phyloP scores from a whole-genome alignment of 1,140 invertebrate species.

The Pomacea maculata region DNA sequence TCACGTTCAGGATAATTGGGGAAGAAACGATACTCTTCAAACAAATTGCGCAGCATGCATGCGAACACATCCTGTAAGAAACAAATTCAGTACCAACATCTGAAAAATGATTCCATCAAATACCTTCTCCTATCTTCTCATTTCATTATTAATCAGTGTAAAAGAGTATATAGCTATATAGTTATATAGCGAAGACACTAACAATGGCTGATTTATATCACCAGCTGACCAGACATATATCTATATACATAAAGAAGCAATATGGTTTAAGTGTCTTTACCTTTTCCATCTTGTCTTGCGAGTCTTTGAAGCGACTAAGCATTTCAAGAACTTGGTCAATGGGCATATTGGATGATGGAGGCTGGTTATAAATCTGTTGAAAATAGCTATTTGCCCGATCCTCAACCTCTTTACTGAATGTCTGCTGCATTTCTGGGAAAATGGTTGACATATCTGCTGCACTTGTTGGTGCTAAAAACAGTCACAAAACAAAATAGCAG shows the following conservation, averaged over 20 bases:
- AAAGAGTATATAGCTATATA: too few relatives aligned
- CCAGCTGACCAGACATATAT: too few relatives aligned
- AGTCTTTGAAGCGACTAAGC: constrained; percentile 95
- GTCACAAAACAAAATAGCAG: too few relatives aligned
- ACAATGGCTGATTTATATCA: too few relatives aligned
- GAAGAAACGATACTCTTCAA: constrained; percentile 98
- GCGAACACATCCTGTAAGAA: constrained; percentile 80
- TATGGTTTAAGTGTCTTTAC: constrained; percentile 54
- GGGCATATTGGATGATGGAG: constrained; percentile 88
- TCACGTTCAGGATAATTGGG: constrained; percentile 99
- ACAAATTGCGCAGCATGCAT: constrained; percentile 98
- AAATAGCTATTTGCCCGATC: constrained; percentile 99
- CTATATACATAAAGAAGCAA: neutral
- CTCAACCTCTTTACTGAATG: constrained; percentile 90
- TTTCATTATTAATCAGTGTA: too few relatives aligned
- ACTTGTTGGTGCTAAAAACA: constrained; percentile 3
- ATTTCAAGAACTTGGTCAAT: constrained; percentile 78
- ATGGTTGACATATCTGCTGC: constrained; percentile 53
- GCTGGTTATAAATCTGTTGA: constrained; percentile 97
- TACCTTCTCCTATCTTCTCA: too few relatives aligned
- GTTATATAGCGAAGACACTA: too few relatives aligned
- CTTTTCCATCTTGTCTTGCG: constrained; percentile 84
- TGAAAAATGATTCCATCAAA: too few relatives aligned
- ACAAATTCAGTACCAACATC: neutral
- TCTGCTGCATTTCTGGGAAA: constrained; percentile 60